Evolutionary conservation across 2,888 invertebrate genomes (phyloP), one percentile per base, ranked within the genome.

Genomic region (Anticlea derivata): DNA sequence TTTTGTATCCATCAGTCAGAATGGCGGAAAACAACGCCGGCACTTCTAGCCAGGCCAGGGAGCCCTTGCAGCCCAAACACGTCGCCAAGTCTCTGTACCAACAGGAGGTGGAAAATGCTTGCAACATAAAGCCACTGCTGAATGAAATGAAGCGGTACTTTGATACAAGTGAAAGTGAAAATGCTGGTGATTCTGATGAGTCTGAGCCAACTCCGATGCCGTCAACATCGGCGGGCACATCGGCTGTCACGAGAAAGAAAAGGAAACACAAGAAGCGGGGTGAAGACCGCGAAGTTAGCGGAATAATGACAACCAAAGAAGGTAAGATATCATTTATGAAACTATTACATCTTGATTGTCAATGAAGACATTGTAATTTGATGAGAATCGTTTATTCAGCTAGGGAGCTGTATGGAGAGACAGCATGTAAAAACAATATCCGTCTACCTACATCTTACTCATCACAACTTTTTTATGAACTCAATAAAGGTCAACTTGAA

Each of bases 301-400:
- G 37, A 37, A 10, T 37, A n/a, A n/a, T 37, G 24, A 26, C 37
- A 4, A 37, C 37, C 0, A 37, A n/a, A 37, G 37, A 37, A 37
- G 37, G 37, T 33, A 23, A 23, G 23, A 17, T 17, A 3, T 17
- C 4, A 17, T 4, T 4, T 2, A 17, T 17, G 17, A 17, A 17
- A n/a, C n/a, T n/a, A n/a, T n/a, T n/a, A n/a, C n/a, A n/a, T n/a
- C n/a, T n/a, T n/a, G n/a, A n/a, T n/a, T n/a, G n/a, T n/a, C n/a
- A n/a, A n/a, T n/a, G n/a, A n/a, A n/a, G n/a, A n/a, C n/a, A n/a
- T n/a, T n/a, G n/a, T n/a, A n/a, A n/a, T n/a, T n/a, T n/a, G n/a
- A n/a, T n/a, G n/a, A n/a, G n/a, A n/a, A n/a, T n/a, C n/a, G n/a
- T n/a, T n/a, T n/a, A n/a, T n/a, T n/a, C n/a, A n/a, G n/a, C n/a